phyloP scores from a whole-genome alignment of 2,113 vertebrate species.

The Calypte anna region DNA sequence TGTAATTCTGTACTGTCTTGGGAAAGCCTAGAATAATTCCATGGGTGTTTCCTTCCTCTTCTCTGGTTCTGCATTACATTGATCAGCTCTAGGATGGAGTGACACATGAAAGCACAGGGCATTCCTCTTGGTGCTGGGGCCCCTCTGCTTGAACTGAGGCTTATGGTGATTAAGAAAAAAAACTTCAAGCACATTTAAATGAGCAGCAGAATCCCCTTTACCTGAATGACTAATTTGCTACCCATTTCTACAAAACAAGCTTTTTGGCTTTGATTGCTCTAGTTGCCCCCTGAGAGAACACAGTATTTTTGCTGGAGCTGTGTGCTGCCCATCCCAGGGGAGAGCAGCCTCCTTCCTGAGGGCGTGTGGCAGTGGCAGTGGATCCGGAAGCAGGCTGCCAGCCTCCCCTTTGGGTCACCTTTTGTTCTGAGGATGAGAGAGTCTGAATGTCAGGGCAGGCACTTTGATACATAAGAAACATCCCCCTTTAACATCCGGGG shows the following conservation, averaged over 20 bases:
- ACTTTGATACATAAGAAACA: neutral
- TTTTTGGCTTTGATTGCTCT: neutral
- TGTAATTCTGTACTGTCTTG: neutral
- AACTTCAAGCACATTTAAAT: neutral
- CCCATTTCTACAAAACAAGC: neutral
- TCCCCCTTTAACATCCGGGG: neutral
- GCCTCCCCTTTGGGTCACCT: neutral
- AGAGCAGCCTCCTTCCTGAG: neutral
- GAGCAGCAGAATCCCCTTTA: neutral
- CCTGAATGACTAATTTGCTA: neutral
- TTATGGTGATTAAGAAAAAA: neutral
- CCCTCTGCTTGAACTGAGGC: neutral
- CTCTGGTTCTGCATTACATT: neutral
- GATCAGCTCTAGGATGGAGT: neutral
- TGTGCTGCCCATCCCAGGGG: rapidly evolving
- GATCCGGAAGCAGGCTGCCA: neutral
- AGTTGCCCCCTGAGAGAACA: neutral
- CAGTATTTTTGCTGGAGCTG: neutral
- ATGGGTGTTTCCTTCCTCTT: neutral
- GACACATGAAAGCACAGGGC: neutral
- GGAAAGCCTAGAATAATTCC: neutral
- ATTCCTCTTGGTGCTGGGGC: neutral
- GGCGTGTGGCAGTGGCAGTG: neutral
- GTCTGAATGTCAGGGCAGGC: neutral
- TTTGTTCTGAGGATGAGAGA: neutral